A percentile compares a stretch with the other conserved stretches of the same genome.
Evolutionary conservation across 53 echinoderm and acorn worm genomes (phyloP).

Genomic region (Zoroaster sp.): DNA sequence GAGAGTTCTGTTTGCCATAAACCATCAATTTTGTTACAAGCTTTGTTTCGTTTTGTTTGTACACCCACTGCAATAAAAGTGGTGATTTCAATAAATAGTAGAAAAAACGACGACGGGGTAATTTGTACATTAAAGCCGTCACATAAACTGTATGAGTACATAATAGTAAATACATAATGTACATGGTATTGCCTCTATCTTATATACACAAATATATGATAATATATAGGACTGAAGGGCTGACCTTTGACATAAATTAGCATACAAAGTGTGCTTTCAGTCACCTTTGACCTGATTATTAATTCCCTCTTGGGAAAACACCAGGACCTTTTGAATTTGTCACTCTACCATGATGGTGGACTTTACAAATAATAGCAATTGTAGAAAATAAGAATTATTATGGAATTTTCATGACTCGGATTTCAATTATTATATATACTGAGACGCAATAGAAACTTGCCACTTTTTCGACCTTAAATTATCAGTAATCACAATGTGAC

Average conservation of each 20-base stretch:
- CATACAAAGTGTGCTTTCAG: constrained; percentile 10
- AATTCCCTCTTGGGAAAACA: not conserved
- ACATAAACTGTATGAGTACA: constrained; percentile 12
- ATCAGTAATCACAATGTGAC: too few relatives aligned
- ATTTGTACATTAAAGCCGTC: constrained; percentile 15
- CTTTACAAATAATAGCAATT: not conserved
- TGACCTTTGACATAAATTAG: constrained; percentile 57
- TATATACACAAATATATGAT: constrained; percentile 53
- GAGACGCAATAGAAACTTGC: too few relatives aligned
- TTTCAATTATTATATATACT: too few relatives aligned
- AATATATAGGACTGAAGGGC: constrained; percentile 31
- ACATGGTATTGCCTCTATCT: constrained; percentile 46
- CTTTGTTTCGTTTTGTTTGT: not conserved
- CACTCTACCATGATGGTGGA: not conserved
- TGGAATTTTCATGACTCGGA: not conserved
- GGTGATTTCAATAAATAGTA: constrained; percentile 38
- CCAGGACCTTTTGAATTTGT: not conserved
- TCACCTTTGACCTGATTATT: not conserved
- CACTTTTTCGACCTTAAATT: too few relatives aligned
- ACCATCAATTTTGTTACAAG: not conserved
- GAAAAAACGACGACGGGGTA: constrained; percentile 47
- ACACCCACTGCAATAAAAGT: constrained; percentile 34
- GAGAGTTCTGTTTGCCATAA: not conserved
- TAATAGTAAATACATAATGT: constrained; percentile 4
- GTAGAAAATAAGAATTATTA: not conserved